A percentile compares a stretch with the other conserved stretches of the same genome.
Conservation (phyloP, 2,797 vertebrate genomes). For the Scleropages formosus region DNA sequence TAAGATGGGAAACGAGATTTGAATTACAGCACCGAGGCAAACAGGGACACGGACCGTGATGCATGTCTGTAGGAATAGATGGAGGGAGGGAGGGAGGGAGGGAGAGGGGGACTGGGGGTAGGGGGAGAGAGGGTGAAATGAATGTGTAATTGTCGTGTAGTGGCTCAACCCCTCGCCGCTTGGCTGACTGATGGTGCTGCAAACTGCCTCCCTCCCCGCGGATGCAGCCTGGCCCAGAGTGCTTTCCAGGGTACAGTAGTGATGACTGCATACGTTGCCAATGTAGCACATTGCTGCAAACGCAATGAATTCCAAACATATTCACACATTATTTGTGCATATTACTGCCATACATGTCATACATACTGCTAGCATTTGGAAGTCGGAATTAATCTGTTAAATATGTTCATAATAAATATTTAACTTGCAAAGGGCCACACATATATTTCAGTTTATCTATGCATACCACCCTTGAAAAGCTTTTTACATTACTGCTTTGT, state of each 20-base stretch:
- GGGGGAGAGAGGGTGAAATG: slow-evolving; percentile 56
- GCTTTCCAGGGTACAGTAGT: slow-evolving; percentile 1
- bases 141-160: slow-evolving; percentile 68
- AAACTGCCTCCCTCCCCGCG: slow-evolving; percentile 37
- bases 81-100: background rate
- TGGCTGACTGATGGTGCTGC: slow-evolving; percentile 52
- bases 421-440: no score
- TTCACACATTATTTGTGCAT: background rate
- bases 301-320: background rate
- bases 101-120: slow-evolving; percentile 43
- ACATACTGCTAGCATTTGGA: background rate
- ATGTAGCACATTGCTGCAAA: background rate
- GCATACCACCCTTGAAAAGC: background rate
- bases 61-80: slow-evolving; percentile 13
- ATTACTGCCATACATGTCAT: background rate
- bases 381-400: no score
- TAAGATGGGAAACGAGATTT: slow-evolving; percentile 25
- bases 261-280: background rate
- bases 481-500: background rate
- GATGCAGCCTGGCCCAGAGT: slow-evolving; percentile 38
- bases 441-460: background rate
- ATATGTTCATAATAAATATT: no score
- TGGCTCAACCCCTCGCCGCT: slow-evolving; percentile 57
- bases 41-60: slow-evolving; percentile 25
- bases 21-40: slow-evolving; percentile 22